Evolutionary conservation across 2,113 vertebrate species (phyloP).

Genomic region (Actenoides lindsayi): DNA sequence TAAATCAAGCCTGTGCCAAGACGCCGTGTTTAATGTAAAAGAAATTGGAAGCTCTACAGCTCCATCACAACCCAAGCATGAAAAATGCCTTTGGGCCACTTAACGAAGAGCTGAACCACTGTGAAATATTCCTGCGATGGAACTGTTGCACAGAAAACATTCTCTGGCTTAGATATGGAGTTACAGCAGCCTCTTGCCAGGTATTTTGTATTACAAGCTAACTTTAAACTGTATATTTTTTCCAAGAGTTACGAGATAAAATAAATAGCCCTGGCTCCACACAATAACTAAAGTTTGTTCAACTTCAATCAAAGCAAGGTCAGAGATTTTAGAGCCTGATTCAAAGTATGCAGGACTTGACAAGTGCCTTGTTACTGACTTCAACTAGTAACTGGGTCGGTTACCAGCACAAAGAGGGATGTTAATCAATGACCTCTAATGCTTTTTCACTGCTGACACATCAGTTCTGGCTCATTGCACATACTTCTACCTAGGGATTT

Average conservation of each 20-base stretch:
- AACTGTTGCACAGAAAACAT: not conserved
- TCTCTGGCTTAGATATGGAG: not conserved
- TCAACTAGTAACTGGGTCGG: not conserved
- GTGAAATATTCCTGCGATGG: not conserved
- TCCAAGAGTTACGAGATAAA: constrained; percentile 19
- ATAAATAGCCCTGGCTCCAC: not conserved
- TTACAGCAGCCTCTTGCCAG: not conserved
- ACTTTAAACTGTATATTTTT: constrained; percentile 2
- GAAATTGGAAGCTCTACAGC: not conserved
- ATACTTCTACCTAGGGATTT: not conserved
- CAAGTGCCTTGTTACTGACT: not conserved
- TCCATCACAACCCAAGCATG: not conserved
- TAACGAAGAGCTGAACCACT: constrained; percentile 2
- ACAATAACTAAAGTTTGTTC: not conserved
- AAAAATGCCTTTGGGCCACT: constrained; percentile 1
- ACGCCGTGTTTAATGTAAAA: not conserved
- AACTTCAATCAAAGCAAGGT: constrained; percentile 4
- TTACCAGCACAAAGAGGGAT: not conserved
- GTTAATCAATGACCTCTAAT: not conserved
- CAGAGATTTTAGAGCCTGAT: not conserved
- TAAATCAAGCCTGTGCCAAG: not conserved
- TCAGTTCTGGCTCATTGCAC: not conserved
- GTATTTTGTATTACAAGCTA: constrained; percentile 19
- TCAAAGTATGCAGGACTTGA: not conserved
- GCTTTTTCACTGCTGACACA: not conserved